Conservation (phyloP, 2,113 vertebrate genomes). For the Malurus elegans region DNA sequence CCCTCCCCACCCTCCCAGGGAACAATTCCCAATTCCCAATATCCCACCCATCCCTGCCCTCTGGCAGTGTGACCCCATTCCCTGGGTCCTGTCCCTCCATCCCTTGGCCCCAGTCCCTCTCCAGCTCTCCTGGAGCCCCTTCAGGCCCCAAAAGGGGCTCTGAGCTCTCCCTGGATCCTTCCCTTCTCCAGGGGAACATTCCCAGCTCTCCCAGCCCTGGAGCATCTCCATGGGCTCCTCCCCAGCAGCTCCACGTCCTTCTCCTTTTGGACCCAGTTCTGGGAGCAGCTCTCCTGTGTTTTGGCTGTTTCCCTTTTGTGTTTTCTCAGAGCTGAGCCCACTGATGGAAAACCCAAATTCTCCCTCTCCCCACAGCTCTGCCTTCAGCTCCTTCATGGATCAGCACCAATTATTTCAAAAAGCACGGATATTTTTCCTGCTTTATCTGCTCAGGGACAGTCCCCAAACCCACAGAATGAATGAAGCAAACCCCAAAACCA, state of each 20-base stretch:
- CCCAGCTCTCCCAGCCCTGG: background rate
- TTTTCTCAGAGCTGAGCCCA: background rate
- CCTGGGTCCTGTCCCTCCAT: background rate
- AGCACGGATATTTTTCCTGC: rapidly evolving
- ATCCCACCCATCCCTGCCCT: background rate
- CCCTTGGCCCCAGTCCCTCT: background rate
- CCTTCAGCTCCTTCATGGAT: background rate
- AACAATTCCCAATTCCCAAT: background rate
- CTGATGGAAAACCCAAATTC: background rate
- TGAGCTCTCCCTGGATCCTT: background rate
- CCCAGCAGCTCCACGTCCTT: background rate
- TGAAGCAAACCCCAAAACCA: background rate
- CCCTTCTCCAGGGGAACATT: background rate
- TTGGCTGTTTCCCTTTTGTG: background rate
- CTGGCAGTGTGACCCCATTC: background rate
- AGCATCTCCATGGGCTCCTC: background rate
- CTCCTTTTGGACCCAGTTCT: background rate
- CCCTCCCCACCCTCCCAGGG: background rate
- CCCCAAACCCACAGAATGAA: background rate
- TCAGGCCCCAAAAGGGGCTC: background rate
- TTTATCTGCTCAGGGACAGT: background rate
- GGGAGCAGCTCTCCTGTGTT: background rate
- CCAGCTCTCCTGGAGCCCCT: background rate
- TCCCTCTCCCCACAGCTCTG: background rate
- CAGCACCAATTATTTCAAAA: background rate